Base-by-base conservation (phyloP, 2,888 invertebrate genomes). In the Meiosimyza decipiens region DNA sequence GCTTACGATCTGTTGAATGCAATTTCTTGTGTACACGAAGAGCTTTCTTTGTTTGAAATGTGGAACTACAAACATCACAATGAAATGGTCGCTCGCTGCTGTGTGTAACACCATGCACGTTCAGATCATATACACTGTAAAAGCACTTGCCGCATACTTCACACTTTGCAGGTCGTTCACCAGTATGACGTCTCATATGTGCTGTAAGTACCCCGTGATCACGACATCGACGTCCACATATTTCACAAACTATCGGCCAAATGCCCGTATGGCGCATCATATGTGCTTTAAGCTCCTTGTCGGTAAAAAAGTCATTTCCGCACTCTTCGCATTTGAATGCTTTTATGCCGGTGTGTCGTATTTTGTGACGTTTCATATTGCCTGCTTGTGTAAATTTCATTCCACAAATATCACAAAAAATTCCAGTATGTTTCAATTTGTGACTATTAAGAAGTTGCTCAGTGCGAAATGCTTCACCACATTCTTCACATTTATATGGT, bases 111-210 rank as follows among this genome's bases (percentile, higher is more conserved):
- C 89, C 89, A 77, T 90, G 90, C 0, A 89, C 87, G 0, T 89
- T 88, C 74, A 90, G 78, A 80, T 89, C 89, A 79, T 89, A 89
- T 4, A 54, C 52, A 63, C 63, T 63, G 18, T 47, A 70, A 22
- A 91, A 91, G 33, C 90, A 90, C 87, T 90, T 90, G 18, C 87
- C 90, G 75, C 91, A 91, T 55, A 90, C 89, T 74, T 90, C 90
- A 77, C 91, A 91, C 77, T 90, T 90, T 79, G 89, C 90, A 0
- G 91, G 91, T 73, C 90, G 90, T 79, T 91, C 90, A 1, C 91
- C 91, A 0, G 91, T 92, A 78, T 92, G 92, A 3, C 90, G 88
- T 0, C 91, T 88, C 88, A 91, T 90, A 78, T 92, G 92, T 1
- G 91, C 89, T 59, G 89, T 89, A 62, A 90, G 83, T n/a, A 74